These are phyloP conservation scores for Graphium colonna DNA, from an alignment of 2,888 invertebrate species.

Conservation along the genomic window DNA sequence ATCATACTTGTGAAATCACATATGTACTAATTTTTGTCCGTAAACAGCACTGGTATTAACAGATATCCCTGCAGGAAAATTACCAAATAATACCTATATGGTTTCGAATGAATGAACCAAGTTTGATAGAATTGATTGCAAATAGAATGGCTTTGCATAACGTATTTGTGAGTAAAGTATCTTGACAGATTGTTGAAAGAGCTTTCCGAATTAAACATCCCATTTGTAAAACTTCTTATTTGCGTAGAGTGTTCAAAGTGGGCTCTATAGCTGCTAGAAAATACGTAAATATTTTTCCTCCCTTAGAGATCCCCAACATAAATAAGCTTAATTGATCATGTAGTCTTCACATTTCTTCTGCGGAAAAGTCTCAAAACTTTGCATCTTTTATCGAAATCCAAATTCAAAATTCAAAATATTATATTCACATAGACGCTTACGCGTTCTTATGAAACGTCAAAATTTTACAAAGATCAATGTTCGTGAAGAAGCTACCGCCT, in stretches of 20 bases:
- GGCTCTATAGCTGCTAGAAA: slow-evolving; percentile 34
- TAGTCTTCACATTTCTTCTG: too few relatives aligned
- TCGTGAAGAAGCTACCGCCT: too few relatives aligned
- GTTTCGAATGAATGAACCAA: slow-evolving; percentile 47
- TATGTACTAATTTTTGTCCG: slow-evolving; percentile 45
- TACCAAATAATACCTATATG: slow-evolving; percentile 40
- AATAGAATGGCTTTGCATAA: slow-evolving; percentile 39
- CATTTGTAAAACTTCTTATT: slow-evolving; percentile 48
- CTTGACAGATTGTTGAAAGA: slow-evolving; percentile 46
- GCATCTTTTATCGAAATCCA: too few relatives aligned
- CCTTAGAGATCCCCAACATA: too few relatives aligned
- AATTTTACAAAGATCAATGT: too few relatives aligned
- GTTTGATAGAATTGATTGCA: slow-evolving; percentile 44
- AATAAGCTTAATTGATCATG: too few relatives aligned
- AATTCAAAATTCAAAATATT: too few relatives aligned
- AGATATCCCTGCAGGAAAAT: slow-evolving; percentile 57
- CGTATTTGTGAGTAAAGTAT: slow-evolving; percentile 34
- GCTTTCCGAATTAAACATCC: slow-evolving; percentile 48
- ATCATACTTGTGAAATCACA: slow-evolving; percentile 51
- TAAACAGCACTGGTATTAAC: slow-evolving; percentile 51
- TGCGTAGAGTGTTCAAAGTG: slow-evolving; percentile 32
- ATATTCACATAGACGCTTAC: too few relatives aligned
- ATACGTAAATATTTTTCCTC: too few relatives aligned
- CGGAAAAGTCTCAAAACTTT: too few relatives aligned
- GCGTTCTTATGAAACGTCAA: too few relatives aligned